phyloP scores from a whole-genome alignment of 2,797 vertebrate species.

The Helostoma temminkii region DNA sequence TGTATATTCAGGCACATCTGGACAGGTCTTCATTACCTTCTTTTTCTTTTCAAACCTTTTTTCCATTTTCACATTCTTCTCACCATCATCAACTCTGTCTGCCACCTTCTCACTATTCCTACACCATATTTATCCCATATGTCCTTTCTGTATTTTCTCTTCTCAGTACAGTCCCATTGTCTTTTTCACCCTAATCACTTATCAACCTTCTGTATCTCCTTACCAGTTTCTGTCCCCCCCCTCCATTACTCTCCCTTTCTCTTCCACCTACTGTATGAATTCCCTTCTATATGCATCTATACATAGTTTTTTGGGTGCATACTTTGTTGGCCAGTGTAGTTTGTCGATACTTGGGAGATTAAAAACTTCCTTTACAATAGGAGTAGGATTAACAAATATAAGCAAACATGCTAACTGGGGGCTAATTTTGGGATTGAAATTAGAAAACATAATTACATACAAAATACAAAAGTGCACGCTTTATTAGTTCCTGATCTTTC shows the following conservation, averaged over 20 bases:
- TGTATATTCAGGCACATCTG: constrained; percentile 47
- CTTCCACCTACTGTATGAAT: background rate
- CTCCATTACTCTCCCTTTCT: background rate
- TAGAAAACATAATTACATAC: no score
- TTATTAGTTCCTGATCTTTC: no score
- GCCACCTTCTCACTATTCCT: constrained; percentile 11
- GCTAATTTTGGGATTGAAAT: no score
- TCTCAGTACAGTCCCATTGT: no score
- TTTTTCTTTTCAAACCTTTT: background rate
- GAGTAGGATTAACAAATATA: no score
- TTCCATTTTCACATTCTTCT: constrained; percentile 12
- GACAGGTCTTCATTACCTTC: constrained; percentile 33
- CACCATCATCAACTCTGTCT: constrained; percentile 14
- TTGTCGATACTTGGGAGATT: no score
- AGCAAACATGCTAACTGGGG: no score
- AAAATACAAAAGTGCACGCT: no score
- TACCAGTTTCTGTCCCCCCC: no score
- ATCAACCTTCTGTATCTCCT: background rate
- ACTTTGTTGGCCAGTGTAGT: no score
- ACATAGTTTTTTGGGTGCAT: no score
- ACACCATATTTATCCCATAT: constrained; percentile 6
- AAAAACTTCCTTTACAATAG: background rate
- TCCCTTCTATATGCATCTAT: no score
- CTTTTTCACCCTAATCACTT: background rate
- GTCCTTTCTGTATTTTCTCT: background rate